Conservation (phyloP, 2,888 invertebrate species). For the Folsomia candida region DNA sequence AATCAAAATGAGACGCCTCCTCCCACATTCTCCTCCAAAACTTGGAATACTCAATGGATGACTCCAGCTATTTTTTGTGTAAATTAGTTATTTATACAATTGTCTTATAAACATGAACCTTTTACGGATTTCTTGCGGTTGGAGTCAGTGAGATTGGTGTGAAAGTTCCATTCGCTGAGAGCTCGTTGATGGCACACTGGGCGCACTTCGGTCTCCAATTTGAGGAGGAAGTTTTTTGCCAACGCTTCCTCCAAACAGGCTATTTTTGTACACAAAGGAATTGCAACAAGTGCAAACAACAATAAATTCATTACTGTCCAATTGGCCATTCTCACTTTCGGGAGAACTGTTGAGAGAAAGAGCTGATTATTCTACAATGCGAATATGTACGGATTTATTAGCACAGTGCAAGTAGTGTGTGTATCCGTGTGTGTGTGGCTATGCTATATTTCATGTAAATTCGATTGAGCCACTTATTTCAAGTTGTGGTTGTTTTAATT, state of each 20-base stretch:
- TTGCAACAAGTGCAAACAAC: neutral
- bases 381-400: too few relatives aligned
- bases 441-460: neutral
- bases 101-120: too few relatives aligned
- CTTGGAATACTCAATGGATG: slow-evolving; percentile 55
- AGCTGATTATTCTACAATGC: too few relatives aligned
- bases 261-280: neutral
- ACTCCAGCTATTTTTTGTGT: slow-evolving; percentile 27
- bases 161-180: slow-evolving; percentile 37
- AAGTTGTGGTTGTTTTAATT: neutral
- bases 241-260: neutral
- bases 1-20: slow-evolving; percentile 63
- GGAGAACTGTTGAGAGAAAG: neutral
- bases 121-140: slow-evolving; percentile 34
- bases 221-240: slow-evolving; percentile 35
- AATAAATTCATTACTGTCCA: neutral
- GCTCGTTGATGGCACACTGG: slow-evolving; percentile 36
- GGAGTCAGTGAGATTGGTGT: slow-evolving; percentile 37
- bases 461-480: neutral
- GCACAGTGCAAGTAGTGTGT: too few relatives aligned
- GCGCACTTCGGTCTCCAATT: slow-evolving; percentile 36
- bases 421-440: too few relatives aligned
- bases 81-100: too few relatives aligned
- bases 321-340: neutral
- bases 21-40: slow-evolving; percentile 74